Evolutionary conservation across 2,888 invertebrate species (phyloP), one percentile per base, ranked within the genome.

Genomic region (Pristionchus maxplancki): DNA sequence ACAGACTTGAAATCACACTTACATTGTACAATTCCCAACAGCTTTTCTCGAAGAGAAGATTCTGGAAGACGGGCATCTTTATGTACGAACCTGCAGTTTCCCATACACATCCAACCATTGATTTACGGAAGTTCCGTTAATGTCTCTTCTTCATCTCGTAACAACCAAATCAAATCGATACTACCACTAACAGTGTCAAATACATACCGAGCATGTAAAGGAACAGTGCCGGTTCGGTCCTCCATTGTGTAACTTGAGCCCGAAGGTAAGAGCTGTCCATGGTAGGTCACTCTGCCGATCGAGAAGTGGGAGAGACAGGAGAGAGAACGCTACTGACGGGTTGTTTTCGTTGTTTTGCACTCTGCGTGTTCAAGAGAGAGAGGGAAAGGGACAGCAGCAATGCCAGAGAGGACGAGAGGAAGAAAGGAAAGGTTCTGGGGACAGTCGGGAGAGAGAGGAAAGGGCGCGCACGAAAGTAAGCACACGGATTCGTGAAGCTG

Each of bases 41-140:
- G 40, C 88, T 88, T 81, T 88, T 88, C 81, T 88, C 88, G 44
- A 88, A 88, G 3, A 88, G 81, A 15, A 88, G 62, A 62, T 81
- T 88, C 24, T 88, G 88, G 81, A 88, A 88, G 40, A 88, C 88
- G 31, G 88, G 88, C 78, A 88, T 81, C 48, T 88, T 88, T 37
- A 88, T 50, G 34, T 58, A 88, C 20, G 88, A 88, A 37, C 58
- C 78, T 78, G 48, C 2, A 74, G 11, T 24, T 31, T 40, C 0
- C n/a, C 24, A 58, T 58, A 24, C 58, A 50, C 4, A 50, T 20
- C 50, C 5, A 20, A 48, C 58, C 58, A 5, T 58, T 5, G 17
- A 58, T 20, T 17, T 5, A 58, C 8, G 58, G 28, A 64, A 28
- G 9, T 28, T 11, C 3, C 1, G 28, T 0, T 64, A 13, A 34